Conservation (phyloP, 2,113 vertebrate species). For the Thymallus thymallus region DNA sequence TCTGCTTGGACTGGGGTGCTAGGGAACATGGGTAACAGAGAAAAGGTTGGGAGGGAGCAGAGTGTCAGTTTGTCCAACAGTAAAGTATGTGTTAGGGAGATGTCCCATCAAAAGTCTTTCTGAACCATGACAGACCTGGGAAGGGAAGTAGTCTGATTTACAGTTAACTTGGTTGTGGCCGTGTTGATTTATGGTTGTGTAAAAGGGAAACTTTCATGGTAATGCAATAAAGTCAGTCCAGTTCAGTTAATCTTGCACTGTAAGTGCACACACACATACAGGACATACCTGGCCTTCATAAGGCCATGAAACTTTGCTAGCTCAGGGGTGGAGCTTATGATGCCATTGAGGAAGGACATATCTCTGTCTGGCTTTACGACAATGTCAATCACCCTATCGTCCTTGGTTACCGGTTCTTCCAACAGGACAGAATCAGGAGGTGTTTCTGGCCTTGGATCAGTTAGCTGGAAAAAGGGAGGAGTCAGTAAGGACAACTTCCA, state of each 20-base stretch:
- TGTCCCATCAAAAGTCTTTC: too few relatives aligned
- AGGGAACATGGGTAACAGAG: neutral
- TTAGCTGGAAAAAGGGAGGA: conserved; percentile 28
- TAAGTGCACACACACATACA: conserved; percentile 37
- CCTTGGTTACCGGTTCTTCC: conserved; percentile 41
- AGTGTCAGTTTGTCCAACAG: too few relatives aligned
- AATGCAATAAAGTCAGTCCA: neutral
- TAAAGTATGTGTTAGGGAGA: neutral
- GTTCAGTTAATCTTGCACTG: too few relatives aligned
- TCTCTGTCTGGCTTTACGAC: conserved; percentile 27
- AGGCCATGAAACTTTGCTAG: conserved; percentile 57
- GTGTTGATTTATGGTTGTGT: neutral
- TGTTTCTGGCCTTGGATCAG: conserved; percentile 45
- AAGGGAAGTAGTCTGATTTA: neutral
- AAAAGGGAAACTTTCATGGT: neutral
- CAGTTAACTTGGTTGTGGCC: neutral
- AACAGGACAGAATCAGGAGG: conserved; percentile 37
- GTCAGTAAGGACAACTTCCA: neutral
- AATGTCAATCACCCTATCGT: conserved; percentile 27
- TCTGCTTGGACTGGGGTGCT: conserved; percentile 49
- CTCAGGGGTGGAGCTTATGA: conserved; percentile 78
- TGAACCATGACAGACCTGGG: too few relatives aligned
- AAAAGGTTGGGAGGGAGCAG: neutral
- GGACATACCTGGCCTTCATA: conserved; percentile 57
- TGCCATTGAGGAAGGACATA: conserved; percentile 62